These are phyloP conservation scores for Delia radicum DNA, from an alignment of 1,140 invertebrate genomes.

Conservation along the genomic window DNA sequence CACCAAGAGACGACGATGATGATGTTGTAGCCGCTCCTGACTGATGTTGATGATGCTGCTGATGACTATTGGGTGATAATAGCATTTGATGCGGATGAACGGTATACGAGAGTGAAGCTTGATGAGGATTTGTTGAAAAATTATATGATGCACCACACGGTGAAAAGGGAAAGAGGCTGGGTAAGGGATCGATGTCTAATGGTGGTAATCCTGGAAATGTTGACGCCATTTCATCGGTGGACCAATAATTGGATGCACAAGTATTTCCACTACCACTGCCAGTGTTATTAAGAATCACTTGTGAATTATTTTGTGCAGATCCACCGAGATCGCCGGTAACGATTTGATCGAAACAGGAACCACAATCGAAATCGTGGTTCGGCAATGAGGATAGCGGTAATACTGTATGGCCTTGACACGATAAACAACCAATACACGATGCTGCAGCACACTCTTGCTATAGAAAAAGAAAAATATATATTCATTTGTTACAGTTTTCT, in stretches of 20 bases:
- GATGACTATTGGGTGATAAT: conserved; percentile 47
- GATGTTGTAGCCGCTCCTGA: conserved; percentile 29
- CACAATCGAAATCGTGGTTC: conserved; percentile 54
- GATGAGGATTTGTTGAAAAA: conserved; percentile 56
- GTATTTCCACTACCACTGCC: conserved; percentile 29
- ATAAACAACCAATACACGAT: conserved; percentile 53
- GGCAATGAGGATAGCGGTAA: conserved; percentile 50
- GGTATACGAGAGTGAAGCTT: conserved; percentile 59
- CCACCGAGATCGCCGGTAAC: conserved; percentile 33
- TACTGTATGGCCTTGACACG: conserved; percentile 52
- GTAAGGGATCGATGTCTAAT: conserved; percentile 74
- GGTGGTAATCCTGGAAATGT: conserved; percentile 70
- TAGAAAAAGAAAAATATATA: not conserved
- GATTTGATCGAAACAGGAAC: conserved; percentile 49
- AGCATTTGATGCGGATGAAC: conserved; percentile 59
- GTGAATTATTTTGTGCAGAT: conserved; percentile 27
- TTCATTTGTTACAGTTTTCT: too few relatives aligned
- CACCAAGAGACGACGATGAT: conserved; percentile 26
- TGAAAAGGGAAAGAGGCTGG: conserved; percentile 72
- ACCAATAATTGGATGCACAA: conserved; percentile 60
- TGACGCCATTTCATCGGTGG: conserved; percentile 76
- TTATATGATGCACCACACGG: conserved; percentile 70
- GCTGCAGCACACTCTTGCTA: conserved; percentile 54
- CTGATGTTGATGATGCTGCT: conserved; percentile 40
- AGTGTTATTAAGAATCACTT: conserved; percentile 36